Conservation (phyloP, 2,797 vertebrate species). For the Rhynchotus rufescens region DNA sequence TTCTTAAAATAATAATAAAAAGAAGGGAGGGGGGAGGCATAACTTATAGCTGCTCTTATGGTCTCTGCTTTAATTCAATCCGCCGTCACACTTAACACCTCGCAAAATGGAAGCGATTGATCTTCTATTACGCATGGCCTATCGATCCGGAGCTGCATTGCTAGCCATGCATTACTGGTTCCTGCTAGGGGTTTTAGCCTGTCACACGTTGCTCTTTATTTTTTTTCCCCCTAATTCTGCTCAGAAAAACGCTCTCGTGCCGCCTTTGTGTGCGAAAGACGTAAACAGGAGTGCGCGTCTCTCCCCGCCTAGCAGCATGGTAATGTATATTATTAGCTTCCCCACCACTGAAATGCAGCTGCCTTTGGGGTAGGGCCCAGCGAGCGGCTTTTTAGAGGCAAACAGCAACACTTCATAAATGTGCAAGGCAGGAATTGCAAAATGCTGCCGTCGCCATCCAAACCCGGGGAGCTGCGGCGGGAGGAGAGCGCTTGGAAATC, state of each 20-base stretch:
- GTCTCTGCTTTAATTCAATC: slow-evolving; percentile 64
- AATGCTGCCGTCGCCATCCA: slow-evolving; percentile 35
- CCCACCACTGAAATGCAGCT: not conserved
- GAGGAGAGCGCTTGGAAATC: slow-evolving; percentile 65
- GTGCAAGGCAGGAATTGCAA: slow-evolving; percentile 56
- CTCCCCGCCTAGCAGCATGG: not conserved
- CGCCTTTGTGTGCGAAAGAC: not conserved
- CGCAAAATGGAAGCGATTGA: slow-evolving; percentile 68
- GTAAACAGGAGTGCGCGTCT: not conserved
- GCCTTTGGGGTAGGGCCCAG: slow-evolving; percentile 57
- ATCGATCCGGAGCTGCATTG: slow-evolving; percentile 22
- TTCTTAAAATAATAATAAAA: slow-evolving; percentile 52
- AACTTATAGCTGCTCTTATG: slow-evolving; percentile 55
- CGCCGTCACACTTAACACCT: slow-evolving; percentile 57
- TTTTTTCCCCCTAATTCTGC: not conserved
- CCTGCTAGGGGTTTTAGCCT: not conserved
- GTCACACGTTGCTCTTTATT: not conserved
- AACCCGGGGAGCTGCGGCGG: slow-evolving; percentile 47
- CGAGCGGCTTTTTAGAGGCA: slow-evolving; percentile 56
- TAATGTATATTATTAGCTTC: slow-evolving; percentile 16
- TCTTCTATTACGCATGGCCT: slow-evolving; percentile 54
- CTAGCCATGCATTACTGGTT: not conserved
- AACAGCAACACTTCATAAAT: slow-evolving; percentile 40
- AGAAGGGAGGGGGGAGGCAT: not conserved
- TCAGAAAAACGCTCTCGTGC: rapidly evolving